These are phyloP conservation scores for Apodemus sylvaticus DNA, from an alignment of 2,113 vertebrate genomes.

Conservation along the genomic window DNA sequence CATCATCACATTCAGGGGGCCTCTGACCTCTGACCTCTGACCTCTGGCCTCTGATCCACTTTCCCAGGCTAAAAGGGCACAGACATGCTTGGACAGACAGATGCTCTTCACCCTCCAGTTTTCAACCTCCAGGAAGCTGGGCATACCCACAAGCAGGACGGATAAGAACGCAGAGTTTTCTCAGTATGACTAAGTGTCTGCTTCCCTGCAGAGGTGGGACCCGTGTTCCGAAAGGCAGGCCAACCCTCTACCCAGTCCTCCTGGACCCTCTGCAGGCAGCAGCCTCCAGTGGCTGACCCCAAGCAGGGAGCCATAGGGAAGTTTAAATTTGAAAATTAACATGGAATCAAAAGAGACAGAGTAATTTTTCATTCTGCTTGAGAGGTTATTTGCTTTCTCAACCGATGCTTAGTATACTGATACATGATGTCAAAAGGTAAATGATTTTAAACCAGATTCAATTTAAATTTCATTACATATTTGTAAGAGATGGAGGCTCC, in stretches of 20 bases:
- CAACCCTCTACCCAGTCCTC: fast-evolving
- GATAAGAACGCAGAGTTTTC: neutral
- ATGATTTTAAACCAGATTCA: slow-evolving; percentile 91
- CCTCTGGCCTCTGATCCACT: fast-evolving
- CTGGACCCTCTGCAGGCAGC: slow-evolving; percentile 14
- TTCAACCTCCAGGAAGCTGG: fast-evolving
- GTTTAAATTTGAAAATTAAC: slow-evolving; percentile 90
- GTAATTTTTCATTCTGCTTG: slow-evolving; percentile 90
- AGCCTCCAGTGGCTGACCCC: slow-evolving; percentile 63
- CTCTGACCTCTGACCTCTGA: neutral
- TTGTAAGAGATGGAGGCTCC: slow-evolving; percentile 79
- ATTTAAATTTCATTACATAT: slow-evolving; percentile 90
- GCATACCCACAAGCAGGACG: fast-evolving
- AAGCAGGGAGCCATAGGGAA: slow-evolving; percentile 56
- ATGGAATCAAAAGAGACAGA: slow-evolving; percentile 91
- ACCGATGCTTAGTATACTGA: slow-evolving; percentile 82
- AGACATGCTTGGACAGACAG: fast-evolving
- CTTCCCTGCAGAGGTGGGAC: neutral
- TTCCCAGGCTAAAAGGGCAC: fast-evolving
- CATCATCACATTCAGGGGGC: fast-evolving
- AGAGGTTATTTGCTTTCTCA: slow-evolving; percentile 88
- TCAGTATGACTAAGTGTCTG: fast-evolving
- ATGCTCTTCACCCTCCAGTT: fast-evolving
- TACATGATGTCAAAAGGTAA: slow-evolving; percentile 86
- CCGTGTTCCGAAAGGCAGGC: fast-evolving